Evolutionary conservation across 2,113 vertebrate genomes (phyloP), one percentile per base, ranked within the genome.

Genomic region (Leptobrachium leishanense): DNA sequence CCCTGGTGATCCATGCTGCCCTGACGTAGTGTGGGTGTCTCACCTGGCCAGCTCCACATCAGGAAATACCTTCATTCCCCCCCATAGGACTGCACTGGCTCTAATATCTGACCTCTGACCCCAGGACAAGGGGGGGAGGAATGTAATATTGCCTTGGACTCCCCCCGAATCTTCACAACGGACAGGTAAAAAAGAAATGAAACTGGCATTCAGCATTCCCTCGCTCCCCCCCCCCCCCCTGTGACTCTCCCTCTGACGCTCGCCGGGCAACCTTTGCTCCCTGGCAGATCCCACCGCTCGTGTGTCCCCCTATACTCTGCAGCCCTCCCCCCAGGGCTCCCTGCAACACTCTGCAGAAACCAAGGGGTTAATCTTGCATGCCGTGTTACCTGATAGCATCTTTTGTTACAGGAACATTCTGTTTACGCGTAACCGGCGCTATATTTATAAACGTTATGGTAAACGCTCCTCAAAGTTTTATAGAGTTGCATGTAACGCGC

Each of bases 61-160:
- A 77, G 76, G 76, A 77, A 77, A 77, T 77, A 46, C 67, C 76
- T 63, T 59, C 57, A 69, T 68, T 8, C 59, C 65, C 46, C 55
- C 46, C 3, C 63, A 68, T 20, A 43, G 46, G 42, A 42, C 1
- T n/a, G 39, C 15, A 70, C 50, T 6, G 15, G 8, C 20, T 31
- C 20, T 31, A 31, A 31, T 31, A 31, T 31, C 66, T 70, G 54
- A 70, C 68, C 68, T 77, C 76, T 66, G 65, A 68, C 12, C 71
- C 10, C 59, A 55, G 40, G 40, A 20, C 46, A 13, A 10, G 6
- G 10, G 5, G 0, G n/a, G 44, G 11, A 44, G 31, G 54, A n/a
- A 72, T 72, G 53, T 15, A 13, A 59, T 5, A 9, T 10, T 9
- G 12, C 3, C 20, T 66, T 39, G 41, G 20, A 43, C 40, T 65